Base-by-base conservation (phyloP, 2,797 vertebrate species). In the Eupleurogrammus muticus region DNA sequence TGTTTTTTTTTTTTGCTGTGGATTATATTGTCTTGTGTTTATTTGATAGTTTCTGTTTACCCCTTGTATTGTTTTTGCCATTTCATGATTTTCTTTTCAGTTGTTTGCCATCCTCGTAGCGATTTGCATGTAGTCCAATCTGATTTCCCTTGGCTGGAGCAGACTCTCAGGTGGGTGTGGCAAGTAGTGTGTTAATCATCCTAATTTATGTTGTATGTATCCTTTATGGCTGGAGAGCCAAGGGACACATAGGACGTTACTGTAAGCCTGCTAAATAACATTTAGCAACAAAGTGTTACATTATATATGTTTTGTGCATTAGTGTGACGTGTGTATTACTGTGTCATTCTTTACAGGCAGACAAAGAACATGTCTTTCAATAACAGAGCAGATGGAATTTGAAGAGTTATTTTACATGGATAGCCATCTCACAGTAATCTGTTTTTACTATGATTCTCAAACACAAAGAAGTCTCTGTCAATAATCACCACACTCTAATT, bases 21-120 rank as follows among this genome's bases (percentile, higher is more conserved):
- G 32, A 74, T 71, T 81, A 71, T 78, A 73, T 62, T 71, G 66
- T 77, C 46, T 82, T 75, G 81, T 89, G 77, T 79, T 77, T 69
- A 75, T 78, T 75, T 70, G 42, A 71, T 85, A 40, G 76, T 83
- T 86, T 88, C 56, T 87, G 76, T 87, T 90, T 70, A 86, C 66
- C 87, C 86, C 78, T 76, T 91, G 88, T 88, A 83, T 82, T 92
- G 82, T 93, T 87, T 44, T 84, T 90, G 88, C 91, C 90, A 90
- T 88, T 87, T 92, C 90, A 90, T 92, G 88, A 78, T 93, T 93
- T 89, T 93, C 83, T 95, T 96, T 96, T 95, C 96, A 96, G 95
- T 96, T 95, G 83, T 90, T 95, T 96, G 89, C 92, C 92, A 90
- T 90, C 92, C 89, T 92, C 83, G 81, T 95, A 90, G 84, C 83